These are phyloP conservation scores for Spodoptera frugiperda DNA, from an alignment of 1,140 invertebrate species.

Conservation along the genomic window DNA sequence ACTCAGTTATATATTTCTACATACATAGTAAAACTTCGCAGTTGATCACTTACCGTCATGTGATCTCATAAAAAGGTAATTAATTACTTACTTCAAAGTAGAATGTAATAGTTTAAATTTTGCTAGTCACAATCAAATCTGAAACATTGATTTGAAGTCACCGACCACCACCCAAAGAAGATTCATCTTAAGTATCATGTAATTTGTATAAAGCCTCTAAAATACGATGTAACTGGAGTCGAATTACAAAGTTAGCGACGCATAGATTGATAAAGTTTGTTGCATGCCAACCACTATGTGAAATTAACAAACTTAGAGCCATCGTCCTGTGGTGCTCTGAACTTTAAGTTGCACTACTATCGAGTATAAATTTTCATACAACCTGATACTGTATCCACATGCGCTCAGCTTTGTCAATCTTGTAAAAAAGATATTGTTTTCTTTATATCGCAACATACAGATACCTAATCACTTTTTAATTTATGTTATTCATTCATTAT, in stretches of 20 bases:
- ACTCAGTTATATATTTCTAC: no score
- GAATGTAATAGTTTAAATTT: no score
- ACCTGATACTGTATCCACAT: conserved; percentile 36
- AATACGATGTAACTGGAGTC: conserved; percentile 42
- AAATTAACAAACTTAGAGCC: conserved; percentile 79
- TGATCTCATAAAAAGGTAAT: no score
- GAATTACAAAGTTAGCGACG: conserved; percentile 69
- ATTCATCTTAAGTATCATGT: background rate
- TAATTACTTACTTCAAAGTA: no score
- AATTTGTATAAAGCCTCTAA: conserved; percentile 21
- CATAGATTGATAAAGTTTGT: conserved; percentile 78
- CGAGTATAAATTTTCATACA: conserved; percentile 63
- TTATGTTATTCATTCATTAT: no score
- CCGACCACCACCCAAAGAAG: no score
- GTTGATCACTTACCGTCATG: no score
- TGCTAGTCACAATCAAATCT: no score
- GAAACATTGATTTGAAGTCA: no score
- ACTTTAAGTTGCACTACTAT: conserved; percentile 56
- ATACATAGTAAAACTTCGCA: no score
- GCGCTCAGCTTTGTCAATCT: background rate
- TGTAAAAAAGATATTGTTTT: background rate
- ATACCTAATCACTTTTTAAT: no score
- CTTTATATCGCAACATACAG: no score
- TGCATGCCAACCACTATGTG: conserved; percentile 70
- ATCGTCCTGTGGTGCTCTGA: conserved; percentile 59